A percentile compares a stretch with the other conserved stretches of the same genome.
These are phyloP conservation scores for Caradrina kadenii DNA, from an alignment of 2,888 invertebrate genomes.

Conservation along the genomic window DNA sequence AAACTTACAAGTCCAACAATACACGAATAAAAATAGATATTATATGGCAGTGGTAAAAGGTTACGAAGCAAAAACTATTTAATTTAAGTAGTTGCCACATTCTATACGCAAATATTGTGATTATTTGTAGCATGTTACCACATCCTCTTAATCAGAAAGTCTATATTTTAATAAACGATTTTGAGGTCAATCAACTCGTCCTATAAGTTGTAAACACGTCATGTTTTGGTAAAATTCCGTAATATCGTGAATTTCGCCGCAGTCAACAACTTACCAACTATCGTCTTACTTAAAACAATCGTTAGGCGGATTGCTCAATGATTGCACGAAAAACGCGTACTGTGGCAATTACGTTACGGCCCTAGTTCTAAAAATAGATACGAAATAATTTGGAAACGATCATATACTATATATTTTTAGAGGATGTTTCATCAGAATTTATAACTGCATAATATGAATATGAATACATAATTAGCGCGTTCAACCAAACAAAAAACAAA, in stretches of 20 bases:
- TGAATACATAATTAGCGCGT: too few species aligned
- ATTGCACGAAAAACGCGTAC: conserved; percentile 18
- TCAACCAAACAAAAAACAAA: too few species aligned
- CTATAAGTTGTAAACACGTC: not conserved
- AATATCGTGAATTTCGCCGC: not conserved
- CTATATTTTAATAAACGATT: not conserved
- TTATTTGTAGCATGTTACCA: not conserved
- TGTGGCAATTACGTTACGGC: not conserved
- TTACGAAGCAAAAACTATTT: too few species aligned
- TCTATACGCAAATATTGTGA: too few species aligned
- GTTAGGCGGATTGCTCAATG: conserved; percentile 22
- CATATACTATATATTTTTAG: not conserved
- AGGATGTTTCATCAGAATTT: not conserved
- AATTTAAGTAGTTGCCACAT: too few species aligned
- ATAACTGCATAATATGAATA: too few species aligned
- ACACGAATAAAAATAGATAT: too few species aligned
- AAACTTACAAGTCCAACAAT: too few species aligned
- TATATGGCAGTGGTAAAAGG: too few species aligned
- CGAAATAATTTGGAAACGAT: conserved; percentile 8
- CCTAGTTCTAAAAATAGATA: conserved; percentile 29
- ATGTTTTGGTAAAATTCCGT: conserved; percentile 19
- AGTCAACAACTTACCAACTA: not conserved
- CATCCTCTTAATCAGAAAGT: not conserved
- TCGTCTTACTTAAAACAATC: conserved; percentile 4
- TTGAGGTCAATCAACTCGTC: conserved; percentile 15